phyloP scores from a whole-genome alignment of 2,797 vertebrate species.

The Rousettus madagascariensis region DNA sequence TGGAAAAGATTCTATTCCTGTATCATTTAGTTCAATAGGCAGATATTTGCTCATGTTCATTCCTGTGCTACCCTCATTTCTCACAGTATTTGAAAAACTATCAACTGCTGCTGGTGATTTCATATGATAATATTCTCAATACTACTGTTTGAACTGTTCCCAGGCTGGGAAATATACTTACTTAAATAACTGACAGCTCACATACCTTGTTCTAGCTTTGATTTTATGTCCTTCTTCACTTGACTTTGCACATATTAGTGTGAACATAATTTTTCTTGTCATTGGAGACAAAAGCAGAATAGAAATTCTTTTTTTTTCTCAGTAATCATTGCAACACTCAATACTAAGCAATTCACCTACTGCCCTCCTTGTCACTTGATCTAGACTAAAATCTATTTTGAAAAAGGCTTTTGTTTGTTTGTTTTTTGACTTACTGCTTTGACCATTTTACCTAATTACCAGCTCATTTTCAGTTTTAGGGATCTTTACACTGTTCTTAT shows the following conservation, averaged over 20 bases:
- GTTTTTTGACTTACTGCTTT: not conserved
- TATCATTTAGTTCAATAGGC: not conserved
- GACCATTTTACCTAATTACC: not conserved
- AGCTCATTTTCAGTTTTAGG: conserved; percentile 38
- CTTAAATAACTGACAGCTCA: conserved; percentile 1
- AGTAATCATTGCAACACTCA: not conserved
- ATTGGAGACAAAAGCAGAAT: conserved; percentile 10
- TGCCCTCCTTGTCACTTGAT: not conserved
- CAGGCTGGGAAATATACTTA: not conserved
- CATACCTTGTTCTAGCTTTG: not conserved
- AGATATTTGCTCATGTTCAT: not conserved
- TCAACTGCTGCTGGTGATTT: not conserved
- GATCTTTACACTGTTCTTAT: not conserved
- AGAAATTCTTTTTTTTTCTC: not conserved
- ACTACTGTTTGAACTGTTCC: not conserved
- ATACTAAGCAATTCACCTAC: not conserved
- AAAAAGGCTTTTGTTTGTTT: not conserved
- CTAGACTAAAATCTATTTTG: not conserved
- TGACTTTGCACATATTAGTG: not conserved
- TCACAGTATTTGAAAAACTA: conserved; percentile 18
- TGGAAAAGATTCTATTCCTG: not conserved
- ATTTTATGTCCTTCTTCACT: conserved; percentile 21
- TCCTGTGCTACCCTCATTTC: not conserved
- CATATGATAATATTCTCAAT: conserved; percentile 4
- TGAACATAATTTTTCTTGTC: not conserved